phyloP scores from a whole-genome alignment of 2,797 vertebrate species.

The Alfaro cultratus region DNA sequence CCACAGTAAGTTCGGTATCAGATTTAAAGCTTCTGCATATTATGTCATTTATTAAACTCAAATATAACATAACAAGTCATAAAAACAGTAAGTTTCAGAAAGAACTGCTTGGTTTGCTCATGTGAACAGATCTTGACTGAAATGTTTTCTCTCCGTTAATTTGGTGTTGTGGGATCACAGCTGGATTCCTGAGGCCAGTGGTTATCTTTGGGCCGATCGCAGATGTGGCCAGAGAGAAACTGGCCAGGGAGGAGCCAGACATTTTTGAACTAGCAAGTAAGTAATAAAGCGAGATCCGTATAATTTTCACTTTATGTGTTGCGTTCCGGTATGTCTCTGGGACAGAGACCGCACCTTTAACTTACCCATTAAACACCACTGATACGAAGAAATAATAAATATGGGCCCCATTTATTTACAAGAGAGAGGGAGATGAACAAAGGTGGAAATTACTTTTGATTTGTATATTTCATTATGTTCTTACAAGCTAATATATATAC shows the following conservation, averaged over 20 bases:
- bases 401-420: constrained; percentile 15
- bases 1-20: not conserved
- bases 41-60: not conserved
- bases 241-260: constrained; percentile 94
- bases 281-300: constrained; percentile 54
- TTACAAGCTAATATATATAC: not conserved
- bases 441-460: constrained; percentile 9
- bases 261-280: constrained; percentile 97
- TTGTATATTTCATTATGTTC: not conserved
- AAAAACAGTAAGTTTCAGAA: not conserved
- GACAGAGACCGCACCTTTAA: constrained; percentile 3
- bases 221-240: constrained; percentile 93
- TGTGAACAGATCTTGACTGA: not conserved
- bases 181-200: constrained; percentile 96
- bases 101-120: not conserved
- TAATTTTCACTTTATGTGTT: not conserved
- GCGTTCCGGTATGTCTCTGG: constrained; percentile 4
- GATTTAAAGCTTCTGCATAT: not conserved
- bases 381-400: constrained; percentile 15
- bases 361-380: constrained; percentile 12
- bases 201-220: constrained; percentile 98
- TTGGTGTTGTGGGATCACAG: constrained; percentile 68
- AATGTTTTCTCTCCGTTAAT: constrained; percentile 8
- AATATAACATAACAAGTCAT: not conserved
- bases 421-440: constrained; percentile 1